These are phyloP conservation scores for Corvus moneduloides DNA, from an alignment of 2,113 vertebrate species.

Conservation along the genomic window DNA sequence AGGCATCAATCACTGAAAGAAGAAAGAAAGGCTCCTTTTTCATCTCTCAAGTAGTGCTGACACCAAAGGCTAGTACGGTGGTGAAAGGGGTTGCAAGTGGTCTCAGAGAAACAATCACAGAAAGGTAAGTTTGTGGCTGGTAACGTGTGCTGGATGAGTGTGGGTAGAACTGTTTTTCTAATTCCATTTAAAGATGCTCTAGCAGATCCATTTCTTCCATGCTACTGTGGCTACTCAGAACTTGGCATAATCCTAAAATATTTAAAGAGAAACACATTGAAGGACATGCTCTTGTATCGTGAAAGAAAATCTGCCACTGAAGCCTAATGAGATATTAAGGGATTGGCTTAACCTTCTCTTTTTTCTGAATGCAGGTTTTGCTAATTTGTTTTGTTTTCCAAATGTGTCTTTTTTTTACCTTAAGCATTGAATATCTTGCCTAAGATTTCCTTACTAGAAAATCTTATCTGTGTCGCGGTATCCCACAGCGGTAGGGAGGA, in stretches of 20 bases:
- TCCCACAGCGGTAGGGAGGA: too few relatives aligned
- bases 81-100: constrained; percentile 96
- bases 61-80: constrained; percentile 95
- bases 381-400: neutral
- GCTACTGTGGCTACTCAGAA: neutral
- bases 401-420: neutral
- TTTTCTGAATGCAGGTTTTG: neutral
- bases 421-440: neutral
- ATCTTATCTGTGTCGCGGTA: neutral
- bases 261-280: neutral
- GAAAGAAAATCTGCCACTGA: neutral
- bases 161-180: neutral
- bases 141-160: neutral
- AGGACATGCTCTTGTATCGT: neutral
- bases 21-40: constrained; percentile 97
- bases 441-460: neutral
- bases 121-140: constrained; percentile 78
- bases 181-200: neutral
- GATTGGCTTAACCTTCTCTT: neutral
- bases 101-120: constrained; percentile 97
- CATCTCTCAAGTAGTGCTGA: constrained; percentile 97
- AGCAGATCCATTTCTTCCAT: neutral
- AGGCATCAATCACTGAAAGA: constrained; percentile 90
- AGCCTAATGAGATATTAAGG: neutral
- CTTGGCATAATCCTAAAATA: neutral